These are phyloP conservation scores for Falco rusticolus DNA, from an alignment of 2,797 vertebrate species.

Conservation along the genomic window DNA sequence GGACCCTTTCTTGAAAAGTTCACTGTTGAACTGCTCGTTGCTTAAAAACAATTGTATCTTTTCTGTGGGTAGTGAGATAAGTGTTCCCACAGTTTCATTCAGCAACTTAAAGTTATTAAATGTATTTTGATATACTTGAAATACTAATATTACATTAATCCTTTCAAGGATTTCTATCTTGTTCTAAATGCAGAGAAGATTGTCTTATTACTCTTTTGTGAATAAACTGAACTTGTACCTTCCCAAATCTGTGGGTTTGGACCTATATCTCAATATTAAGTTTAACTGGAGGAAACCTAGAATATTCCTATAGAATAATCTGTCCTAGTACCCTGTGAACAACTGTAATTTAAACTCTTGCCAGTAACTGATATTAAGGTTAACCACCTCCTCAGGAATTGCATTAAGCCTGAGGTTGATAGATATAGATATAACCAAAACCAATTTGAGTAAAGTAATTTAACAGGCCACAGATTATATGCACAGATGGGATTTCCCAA, in stretches of 20 bases:
- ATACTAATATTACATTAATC: not conserved
- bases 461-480: constrained; percentile 72
- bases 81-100: not conserved
- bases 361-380: constrained; percentile 2
- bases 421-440: constrained; percentile 67
- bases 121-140: not conserved
- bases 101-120: not conserved
- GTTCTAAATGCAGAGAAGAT: not conserved
- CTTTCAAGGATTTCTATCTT: not conserved
- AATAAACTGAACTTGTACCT: not conserved
- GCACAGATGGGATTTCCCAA: constrained; percentile 71
- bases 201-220: not conserved
- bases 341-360: constrained; percentile 1
- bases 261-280: not conserved
- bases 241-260: not conserved
- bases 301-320: not conserved
- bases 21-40: not conserved
- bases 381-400: constrained; percentile 48
- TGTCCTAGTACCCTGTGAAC: not conserved
- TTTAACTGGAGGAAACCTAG: not conserved
- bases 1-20: not conserved
- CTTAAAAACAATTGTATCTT: not conserved
- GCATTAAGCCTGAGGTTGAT: constrained; percentile 61
- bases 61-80: not conserved
- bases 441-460: constrained; percentile 59